These are phyloP conservation scores for Motacilla alba DNA, from an alignment of 2,113 vertebrate genomes.

Conservation along the genomic window DNA sequence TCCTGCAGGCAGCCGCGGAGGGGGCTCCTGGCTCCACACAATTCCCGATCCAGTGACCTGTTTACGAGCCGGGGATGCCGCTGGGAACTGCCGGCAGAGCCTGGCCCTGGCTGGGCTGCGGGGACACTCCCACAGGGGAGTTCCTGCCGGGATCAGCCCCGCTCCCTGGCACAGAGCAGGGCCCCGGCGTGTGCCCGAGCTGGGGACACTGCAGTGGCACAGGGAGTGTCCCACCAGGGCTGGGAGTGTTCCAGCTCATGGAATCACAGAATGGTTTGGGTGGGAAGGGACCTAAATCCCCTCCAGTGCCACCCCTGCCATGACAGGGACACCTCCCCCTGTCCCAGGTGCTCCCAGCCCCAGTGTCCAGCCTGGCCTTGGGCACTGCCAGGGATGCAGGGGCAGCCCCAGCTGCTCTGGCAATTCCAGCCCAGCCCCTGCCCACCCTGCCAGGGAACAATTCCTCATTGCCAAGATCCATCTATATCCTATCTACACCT, in stretches of 20 bases:
- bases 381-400: no score
- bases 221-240: not conserved
- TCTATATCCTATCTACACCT: not conserved
- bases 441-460: not conserved
- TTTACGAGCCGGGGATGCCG: fast-evolving
- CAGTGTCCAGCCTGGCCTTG: no score
- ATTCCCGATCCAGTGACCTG: not conserved
- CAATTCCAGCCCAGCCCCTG: no score
- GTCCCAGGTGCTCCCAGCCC: not conserved
- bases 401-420: no score
- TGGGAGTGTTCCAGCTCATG: not conserved
- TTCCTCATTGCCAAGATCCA: not conserved
- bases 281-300: not conserved
- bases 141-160: not conserved
- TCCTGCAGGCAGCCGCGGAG: no score
- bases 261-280: not conserved
- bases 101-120: not conserved
- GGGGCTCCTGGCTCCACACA: not conserved
- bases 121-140: not conserved
- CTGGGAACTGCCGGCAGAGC: not conserved
- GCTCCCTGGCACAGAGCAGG: not conserved
- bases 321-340: no score
- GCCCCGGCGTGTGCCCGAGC: not conserved
- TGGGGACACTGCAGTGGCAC: not conserved
- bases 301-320: no score